These are phyloP conservation scores for Spheniscus humboldti DNA, from an alignment of 2,797 vertebrate genomes.

Conservation along the genomic window DNA sequence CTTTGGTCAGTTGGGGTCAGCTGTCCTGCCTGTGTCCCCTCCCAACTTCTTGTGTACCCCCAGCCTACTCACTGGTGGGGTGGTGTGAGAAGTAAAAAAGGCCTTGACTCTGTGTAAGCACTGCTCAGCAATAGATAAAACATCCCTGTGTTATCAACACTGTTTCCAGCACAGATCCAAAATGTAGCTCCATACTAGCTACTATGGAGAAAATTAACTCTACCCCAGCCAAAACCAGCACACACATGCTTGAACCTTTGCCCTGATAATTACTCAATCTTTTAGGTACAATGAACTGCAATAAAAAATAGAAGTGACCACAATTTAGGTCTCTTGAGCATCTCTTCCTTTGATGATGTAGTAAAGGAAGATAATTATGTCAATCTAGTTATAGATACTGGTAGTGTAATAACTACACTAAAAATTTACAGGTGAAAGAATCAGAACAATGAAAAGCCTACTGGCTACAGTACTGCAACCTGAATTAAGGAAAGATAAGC, in stretches of 20 bases:
- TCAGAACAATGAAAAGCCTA: neutral
- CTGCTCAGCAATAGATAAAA: neutral
- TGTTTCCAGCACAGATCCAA: neutral
- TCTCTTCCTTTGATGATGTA: neutral
- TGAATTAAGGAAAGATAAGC: neutral
- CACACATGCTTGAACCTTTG: neutral
- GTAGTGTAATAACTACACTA: neutral
- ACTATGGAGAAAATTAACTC: neutral
- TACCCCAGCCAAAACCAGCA: neutral
- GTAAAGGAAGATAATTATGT: neutral
- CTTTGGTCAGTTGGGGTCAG: neutral
- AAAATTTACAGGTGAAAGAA: neutral
- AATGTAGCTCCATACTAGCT: fast-evolving
- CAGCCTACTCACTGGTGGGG: neutral
- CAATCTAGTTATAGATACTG: neutral
- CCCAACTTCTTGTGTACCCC: neutral
- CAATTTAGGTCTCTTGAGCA: neutral
- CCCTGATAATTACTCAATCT: neutral
- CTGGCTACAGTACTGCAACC: neutral
- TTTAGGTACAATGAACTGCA: neutral
- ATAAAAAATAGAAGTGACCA: neutral
- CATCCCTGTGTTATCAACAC: neutral
- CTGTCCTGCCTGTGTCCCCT: fast-evolving
- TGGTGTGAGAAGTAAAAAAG: neutral
- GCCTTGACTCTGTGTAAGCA: fast-evolving